These are phyloP conservation scores for Cirrhinus molitorella DNA, from an alignment of 2,797 vertebrate genomes.

Conservation along the genomic window DNA sequence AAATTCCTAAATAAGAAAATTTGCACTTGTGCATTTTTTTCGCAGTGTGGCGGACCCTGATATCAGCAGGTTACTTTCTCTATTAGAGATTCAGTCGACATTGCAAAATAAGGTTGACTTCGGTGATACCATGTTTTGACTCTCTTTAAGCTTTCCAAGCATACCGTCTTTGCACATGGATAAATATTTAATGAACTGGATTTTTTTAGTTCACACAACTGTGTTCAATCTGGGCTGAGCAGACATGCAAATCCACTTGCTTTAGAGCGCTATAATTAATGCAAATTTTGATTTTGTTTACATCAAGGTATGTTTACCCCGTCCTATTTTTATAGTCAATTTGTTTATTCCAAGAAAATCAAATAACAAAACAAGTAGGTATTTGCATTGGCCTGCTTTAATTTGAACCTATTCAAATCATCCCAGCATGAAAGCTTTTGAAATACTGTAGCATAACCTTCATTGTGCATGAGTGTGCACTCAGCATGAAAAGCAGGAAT, in stretches of 20 bases:
- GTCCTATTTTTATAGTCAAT: conserved; percentile 23
- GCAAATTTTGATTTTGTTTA: conserved; percentile 29
- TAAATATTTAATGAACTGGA: conserved; percentile 32
- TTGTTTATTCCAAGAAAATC: not conserved
- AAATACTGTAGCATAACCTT: conserved; percentile 37
- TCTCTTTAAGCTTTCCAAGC: conserved; percentile 29
- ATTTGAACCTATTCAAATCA: conserved; percentile 47
- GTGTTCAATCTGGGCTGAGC: conserved; percentile 25
- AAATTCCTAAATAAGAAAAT: conserved; percentile 48
- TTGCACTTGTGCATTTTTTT: conserved; percentile 38
- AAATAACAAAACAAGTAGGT: not conserved
- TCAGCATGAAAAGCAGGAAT: conserved; percentile 44
- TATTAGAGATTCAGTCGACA: conserved; percentile 35
- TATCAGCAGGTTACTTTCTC: conserved; percentile 49
- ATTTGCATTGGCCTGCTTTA: conserved; percentile 22
- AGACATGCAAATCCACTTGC: conserved; percentile 23
- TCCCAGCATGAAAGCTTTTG: conserved; percentile 32
- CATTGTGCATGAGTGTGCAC: conserved; percentile 43
- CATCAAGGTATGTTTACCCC: conserved; percentile 5
- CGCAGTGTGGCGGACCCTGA: conserved; percentile 24
- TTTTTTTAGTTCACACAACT: not conserved
- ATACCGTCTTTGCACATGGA: conserved; percentile 24
- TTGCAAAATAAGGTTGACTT: conserved; percentile 14
- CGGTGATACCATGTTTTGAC: conserved; percentile 25
- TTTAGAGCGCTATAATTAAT: not conserved